phyloP scores from a whole-genome alignment of 2,888 invertebrate genomes.

The Nemotelus pantherinus region DNA sequence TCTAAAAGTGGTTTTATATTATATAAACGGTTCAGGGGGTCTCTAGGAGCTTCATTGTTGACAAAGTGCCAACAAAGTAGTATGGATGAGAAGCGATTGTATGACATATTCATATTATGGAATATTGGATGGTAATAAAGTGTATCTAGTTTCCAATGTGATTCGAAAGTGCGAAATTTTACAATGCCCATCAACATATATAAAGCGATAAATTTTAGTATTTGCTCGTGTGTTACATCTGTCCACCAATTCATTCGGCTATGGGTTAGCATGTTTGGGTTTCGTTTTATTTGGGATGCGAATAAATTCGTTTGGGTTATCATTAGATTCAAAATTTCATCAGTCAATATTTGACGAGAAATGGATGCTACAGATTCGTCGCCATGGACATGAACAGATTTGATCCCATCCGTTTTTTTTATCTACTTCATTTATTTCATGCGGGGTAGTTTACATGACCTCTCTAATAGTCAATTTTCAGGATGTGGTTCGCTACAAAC shows the following conservation, averaged over 20 bases:
- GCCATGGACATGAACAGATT: no score
- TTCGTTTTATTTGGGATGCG: conserved; percentile 18
- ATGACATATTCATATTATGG: conserved; percentile 11
- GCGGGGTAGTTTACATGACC: no score
- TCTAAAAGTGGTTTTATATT: conserved; percentile 13
- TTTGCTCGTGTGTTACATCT: background rate
- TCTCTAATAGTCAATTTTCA: no score
- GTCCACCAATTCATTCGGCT: background rate
- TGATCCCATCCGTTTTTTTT: no score
- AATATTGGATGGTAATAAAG: conserved; percentile 14
- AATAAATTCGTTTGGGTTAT: conserved; percentile 1
- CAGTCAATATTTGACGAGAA: no score
- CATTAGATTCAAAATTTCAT: background rate
- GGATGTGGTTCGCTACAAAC: no score
- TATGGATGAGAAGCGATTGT: conserved; percentile 7
- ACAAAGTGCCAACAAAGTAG: conserved; percentile 12
- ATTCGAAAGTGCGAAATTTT: conserved; percentile 8
- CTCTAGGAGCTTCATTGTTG: conserved; percentile 14
- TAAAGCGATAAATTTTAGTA: conserved; percentile 6
- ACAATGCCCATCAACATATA: conserved; percentile 24
- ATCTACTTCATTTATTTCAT: no score
- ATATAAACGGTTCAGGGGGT: background rate
- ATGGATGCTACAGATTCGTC: no score
- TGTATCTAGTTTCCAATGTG: conserved; percentile 6
- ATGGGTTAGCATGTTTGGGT: conserved; percentile 21